These are phyloP conservation scores for Tupaia tana DNA, from an alignment of 2,113 vertebrate genomes.

Conservation along the genomic window DNA sequence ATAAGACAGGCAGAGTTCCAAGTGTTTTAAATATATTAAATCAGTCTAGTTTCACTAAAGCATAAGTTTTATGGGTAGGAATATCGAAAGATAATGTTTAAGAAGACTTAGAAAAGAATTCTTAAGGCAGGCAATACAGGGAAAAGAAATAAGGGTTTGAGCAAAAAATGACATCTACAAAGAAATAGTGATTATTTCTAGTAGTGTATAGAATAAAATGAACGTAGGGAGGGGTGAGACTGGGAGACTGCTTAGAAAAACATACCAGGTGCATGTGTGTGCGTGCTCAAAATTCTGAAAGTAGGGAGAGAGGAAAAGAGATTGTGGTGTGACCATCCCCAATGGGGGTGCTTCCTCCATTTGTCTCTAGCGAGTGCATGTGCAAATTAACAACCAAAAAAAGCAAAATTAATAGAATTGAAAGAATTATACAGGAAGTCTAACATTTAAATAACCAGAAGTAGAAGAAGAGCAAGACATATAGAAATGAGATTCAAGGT, in stretches of 20 bases:
- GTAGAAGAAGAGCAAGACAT: not conserved
- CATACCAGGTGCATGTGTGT: too few relatives aligned
- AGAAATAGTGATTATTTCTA: not conserved
- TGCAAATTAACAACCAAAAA: too few relatives aligned
- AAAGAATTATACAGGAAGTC: slow-evolving; percentile 27
- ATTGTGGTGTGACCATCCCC: too few relatives aligned
- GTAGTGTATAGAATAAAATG: not conserved
- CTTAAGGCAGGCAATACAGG: not conserved
- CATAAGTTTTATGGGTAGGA: not conserved
- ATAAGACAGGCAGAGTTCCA: not conserved
- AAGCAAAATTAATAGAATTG: not conserved
- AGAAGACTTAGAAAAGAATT: slow-evolving; percentile 29
- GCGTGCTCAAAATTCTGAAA: too few relatives aligned
- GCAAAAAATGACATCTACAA: not conserved
- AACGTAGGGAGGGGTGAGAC: not conserved
- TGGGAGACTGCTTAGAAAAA: not conserved
- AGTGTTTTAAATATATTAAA: not conserved
- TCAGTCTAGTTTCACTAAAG: slow-evolving; percentile 26
- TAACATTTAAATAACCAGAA: slow-evolving; percentile 7
- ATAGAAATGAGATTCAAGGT: not conserved
- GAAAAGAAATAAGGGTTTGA: slow-evolving; percentile 10
- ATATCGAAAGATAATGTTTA: not conserved
- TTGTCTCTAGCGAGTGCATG: too few relatives aligned
- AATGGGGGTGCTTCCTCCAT: too few relatives aligned
- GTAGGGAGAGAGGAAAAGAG: too few relatives aligned